phyloP scores from a whole-genome alignment of 53 echinoderm and acorn worm genomes.

The Holothuria scabra region DNA sequence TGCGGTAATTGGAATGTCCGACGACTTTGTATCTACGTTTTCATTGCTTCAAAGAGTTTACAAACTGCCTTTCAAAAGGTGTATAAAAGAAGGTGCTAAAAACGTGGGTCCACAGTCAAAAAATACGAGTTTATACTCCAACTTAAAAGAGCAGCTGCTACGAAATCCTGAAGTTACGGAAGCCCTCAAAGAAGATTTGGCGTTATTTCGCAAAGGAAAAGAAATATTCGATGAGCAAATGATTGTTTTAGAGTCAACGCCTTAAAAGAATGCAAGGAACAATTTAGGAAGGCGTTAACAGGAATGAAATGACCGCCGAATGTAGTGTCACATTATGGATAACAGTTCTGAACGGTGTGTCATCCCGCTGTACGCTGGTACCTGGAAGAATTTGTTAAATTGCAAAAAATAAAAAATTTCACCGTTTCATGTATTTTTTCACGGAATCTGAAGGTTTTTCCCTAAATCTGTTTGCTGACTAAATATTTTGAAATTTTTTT shows the following conservation, averaged over 20 bases:
- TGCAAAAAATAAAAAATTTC: too few species aligned
- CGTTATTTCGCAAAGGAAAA: slow-evolving; percentile 61
- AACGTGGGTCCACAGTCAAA: not conserved
- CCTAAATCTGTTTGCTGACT: too few species aligned
- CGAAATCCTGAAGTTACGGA: slow-evolving; percentile 51
- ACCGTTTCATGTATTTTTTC: too few species aligned
- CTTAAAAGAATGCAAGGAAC: too few species aligned
- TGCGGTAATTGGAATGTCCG: slow-evolving; percentile 69
- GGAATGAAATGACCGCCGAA: too few species aligned
- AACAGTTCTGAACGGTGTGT: too few species aligned
- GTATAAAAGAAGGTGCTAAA: not conserved
- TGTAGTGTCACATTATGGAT: too few species aligned
- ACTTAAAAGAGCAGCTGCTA: not conserved
- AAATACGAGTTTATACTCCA: not conserved
- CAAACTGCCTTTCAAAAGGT: slow-evolving; percentile 64
- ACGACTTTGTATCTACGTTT: slow-evolving; percentile 67
- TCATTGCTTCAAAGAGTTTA: slow-evolving; percentile 67
- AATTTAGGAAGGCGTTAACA: too few species aligned
- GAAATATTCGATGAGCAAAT: slow-evolving; percentile 75
- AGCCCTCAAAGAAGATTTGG: slow-evolving; percentile 67
- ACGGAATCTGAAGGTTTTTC: too few species aligned
- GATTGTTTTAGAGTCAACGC: not conserved
- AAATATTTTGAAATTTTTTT: too few species aligned
- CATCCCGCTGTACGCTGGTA: too few species aligned
- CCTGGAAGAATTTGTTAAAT: too few species aligned